These are phyloP conservation scores for Chroicocephalus ridibundus DNA, from an alignment of 2,113 vertebrate species.

Conservation along the genomic window DNA sequence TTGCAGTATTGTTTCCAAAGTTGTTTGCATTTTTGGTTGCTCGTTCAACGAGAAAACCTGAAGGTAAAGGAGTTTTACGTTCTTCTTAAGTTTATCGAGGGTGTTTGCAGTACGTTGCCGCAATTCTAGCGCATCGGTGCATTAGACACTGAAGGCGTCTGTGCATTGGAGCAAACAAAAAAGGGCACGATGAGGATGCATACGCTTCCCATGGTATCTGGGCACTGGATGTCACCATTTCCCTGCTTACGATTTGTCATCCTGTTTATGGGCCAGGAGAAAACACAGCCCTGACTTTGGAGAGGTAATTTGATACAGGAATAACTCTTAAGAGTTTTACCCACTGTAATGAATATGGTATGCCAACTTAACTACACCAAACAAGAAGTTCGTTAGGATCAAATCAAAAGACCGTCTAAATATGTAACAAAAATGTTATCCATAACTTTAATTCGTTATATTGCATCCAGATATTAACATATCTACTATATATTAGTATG, in stretches of 20 bases:
- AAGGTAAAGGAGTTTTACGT: background rate
- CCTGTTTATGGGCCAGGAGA: background rate
- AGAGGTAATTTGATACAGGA: background rate
- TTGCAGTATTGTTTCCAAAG: background rate
- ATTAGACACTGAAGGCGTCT: rapidly evolving
- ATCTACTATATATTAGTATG: background rate
- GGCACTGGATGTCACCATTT: constrained; percentile 42
- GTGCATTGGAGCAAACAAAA: background rate
- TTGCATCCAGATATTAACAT: background rate
- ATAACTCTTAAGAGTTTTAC: background rate
- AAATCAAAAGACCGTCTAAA: background rate
- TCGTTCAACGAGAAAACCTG: background rate
- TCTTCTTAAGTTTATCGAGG: background rate
- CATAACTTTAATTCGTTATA: background rate
- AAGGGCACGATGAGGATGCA: rapidly evolving
- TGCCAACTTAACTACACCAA: background rate
- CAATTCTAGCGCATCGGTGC: rapidly evolving
- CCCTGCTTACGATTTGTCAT: background rate
- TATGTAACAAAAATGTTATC: background rate
- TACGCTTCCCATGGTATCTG: background rate
- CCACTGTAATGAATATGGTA: background rate
- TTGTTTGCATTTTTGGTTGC: background rate
- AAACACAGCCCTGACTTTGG: background rate
- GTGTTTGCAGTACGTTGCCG: background rate
- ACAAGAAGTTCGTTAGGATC: background rate